Base-by-base conservation (phyloP, 2,113 vertebrate species). In the Poeciliopsis turrubarensis region DNA sequence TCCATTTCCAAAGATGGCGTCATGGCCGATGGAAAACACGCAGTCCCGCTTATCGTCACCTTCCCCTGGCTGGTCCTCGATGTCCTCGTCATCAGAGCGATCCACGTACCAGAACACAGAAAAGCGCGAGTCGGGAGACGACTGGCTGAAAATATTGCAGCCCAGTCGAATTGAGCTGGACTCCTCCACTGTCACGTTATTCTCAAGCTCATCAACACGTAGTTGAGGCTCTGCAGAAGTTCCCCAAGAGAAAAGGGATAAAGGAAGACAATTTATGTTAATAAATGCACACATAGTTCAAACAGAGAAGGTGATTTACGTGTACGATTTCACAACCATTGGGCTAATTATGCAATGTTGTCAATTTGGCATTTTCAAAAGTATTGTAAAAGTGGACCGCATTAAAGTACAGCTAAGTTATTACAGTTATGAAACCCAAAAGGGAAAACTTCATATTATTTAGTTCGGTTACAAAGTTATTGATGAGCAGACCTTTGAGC, bases 91-190 rank as follows among this genome's bases (percentile, higher is more conserved):
- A 25, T 93, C 95, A 10, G 89, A 79, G 76, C 90, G 95, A 67
- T 95, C 90, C 61, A 88, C 94, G 44, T 97, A 97, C 98, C 98
- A 99, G 3, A 96, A 95, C 79, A 99, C 97, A 0, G 98, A 97
- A 13, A 99, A 98, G 85, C 94, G 96, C 12, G 98, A 99, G 57
- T 97, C 95, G 0, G 94, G 94, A 68, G 96, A 96, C 0, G 98
- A 98, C 88, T 96, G 96, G 4, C 96, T 96, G 9, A 95, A 89
- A 15, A 99, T 95, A 92, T 92, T 96, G 75, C 98, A 99, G 90
- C 96, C 96, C 86, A 99, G 86, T 0, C 93, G 94, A 87, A 99
- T 96, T 2, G 95, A 94, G 8, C 94, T 92, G 17, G 95, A 94
- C 87, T 97, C 96, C 0, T 90, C 66, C 62, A 98, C 94, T 0